Base-by-base conservation (phyloP, 2,888 invertebrate species). In the Conus canariensis region DNA sequence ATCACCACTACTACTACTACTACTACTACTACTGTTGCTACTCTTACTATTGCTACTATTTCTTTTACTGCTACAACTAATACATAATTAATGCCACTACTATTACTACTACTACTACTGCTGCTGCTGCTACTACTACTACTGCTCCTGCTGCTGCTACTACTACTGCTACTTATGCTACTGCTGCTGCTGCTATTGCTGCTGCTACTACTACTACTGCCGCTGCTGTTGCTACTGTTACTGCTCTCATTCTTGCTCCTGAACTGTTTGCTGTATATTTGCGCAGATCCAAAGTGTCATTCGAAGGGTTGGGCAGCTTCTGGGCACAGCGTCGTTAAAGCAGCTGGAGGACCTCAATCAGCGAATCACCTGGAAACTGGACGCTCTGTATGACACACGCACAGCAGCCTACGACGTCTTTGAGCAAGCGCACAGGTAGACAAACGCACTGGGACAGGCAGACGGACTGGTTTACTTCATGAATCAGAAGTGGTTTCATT, bases 371-470 rank as follows among this genome's bases (percentile, higher is more conserved):
- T 85, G 85, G 85, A 59, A 60, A 12, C 85, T 85, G 85, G 85
- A 85, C 85, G 19, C 60, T 8, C 25, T 60, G 85, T 8, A 59
- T 19, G 16, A 85, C 85, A 60, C 9, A 85, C 85, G 45, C 16
- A 85, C 85, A 14, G 85, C 85, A 9, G 59, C 85, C 30, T 64
- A 12, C 22, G 64, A 85, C 85, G 60, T 85, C 60, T 85, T 85
- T n/a, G 60, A 85, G 30, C 60, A 85, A 60, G 85, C 85, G 60
- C 64, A 85, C 85, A 85, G 60, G 85, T 85, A 60, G 19, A 30
- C 56, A 30, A 45, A 45, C 45, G 45, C 45, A 77, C 4, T 45
- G 45, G 45, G 45, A 45, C 45, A 45, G 45, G 45, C 45, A 45
- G 45, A 45, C 45, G 45, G 45, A 45, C 2, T 45, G 45, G 45